Base-by-base conservation (phyloP, 2,888 invertebrate species). In the Drosophila peninsularis region DNA sequence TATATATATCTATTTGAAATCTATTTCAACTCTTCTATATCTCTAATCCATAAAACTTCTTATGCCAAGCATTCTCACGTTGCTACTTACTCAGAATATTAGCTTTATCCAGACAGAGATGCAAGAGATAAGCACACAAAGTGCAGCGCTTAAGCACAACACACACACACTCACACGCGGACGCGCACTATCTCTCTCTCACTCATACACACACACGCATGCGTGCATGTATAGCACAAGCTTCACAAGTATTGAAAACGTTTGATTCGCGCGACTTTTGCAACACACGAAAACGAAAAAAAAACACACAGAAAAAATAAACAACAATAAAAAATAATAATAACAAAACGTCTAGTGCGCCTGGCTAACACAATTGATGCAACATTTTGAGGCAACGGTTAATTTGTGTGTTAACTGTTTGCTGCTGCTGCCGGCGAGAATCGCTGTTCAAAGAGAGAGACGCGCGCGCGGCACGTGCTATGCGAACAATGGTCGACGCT, bases 401-500 rank as follows among this genome's bases (percentile, higher is more conserved):
- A 45, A 45, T 50, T 50, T 30, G 27, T 56, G 21, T 41, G 67
- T 54, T 45, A 47, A 39, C 49, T 74, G 45, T 56, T 62, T 10
- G 27, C 7, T 58, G 37, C 44, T 47, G 42, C 34, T 49, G 30
- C 37, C 54, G 19, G 34, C 52, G 41, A 58, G 61, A 69, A 69
- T 55, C 41, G 32, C 27, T 42, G 61, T 50, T 58, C 36, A 72
- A 71, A 55, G 11, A 57, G 24, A 57, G 45, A 69, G 49, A 73
- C 36, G 37, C 62, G 67, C 71, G 75, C 76, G 72, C 71, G 80
- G 82, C 90, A 90, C 91, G 91, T 92, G 92, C 90, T 87, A 80
- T 83, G 88, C 89, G 87, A 91, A 91, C 92, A 91, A 91, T 91
- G 90, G 90, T 90, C 91, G 88, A 79, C 78, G 79, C 87, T 78